Evolutionary conservation across 2,888 invertebrate species (phyloP).

Genomic region (Drosophila paramelanica): DNA sequence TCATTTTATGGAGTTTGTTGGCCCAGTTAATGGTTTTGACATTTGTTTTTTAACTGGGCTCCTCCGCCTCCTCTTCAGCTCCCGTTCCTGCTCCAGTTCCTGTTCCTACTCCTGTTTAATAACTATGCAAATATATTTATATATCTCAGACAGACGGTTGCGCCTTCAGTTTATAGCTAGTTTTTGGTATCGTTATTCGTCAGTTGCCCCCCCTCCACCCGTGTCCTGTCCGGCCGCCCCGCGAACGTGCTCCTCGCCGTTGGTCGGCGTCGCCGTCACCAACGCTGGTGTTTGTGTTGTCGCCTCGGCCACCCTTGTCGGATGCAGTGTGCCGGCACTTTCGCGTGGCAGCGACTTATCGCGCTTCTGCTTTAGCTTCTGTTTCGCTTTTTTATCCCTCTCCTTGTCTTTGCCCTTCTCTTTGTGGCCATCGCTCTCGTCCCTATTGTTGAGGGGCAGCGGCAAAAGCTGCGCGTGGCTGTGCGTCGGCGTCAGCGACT

Average conservation of each 20-base stretch:
- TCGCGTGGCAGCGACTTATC: constrained; percentile 4
- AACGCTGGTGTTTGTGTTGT: constrained; percentile 23
- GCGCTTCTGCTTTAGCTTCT: constrained; percentile 4
- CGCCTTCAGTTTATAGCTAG: constrained; percentile 54
- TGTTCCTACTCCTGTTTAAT: constrained; percentile 4
- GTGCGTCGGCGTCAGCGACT: constrained; percentile 29
- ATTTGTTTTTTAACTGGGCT: neutral
- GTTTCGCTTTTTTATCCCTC: neutral
- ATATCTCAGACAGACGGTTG: constrained; percentile 42
- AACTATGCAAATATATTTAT: constrained; percentile 21
- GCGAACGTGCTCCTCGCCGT: constrained; percentile 1
- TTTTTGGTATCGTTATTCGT: constrained; percentile 66
- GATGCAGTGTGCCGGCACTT: constrained; percentile 2
- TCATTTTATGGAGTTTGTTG: constrained; percentile 36
- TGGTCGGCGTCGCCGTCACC: neutral
- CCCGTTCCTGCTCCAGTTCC: constrained; percentile 1
- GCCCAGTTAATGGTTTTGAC: constrained; percentile 24
- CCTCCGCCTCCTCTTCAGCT: neutral
- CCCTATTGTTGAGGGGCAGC: neutral
- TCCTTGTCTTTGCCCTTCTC: constrained; percentile 10
- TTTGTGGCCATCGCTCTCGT: neutral
- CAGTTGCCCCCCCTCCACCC: constrained; percentile 6
- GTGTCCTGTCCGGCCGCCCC: no score
- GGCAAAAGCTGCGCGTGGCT: constrained; percentile 21
- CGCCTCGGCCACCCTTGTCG: constrained; percentile 22